Conservation (phyloP, 2,113 vertebrate genomes). For the Brachyistius frenatus region DNA sequence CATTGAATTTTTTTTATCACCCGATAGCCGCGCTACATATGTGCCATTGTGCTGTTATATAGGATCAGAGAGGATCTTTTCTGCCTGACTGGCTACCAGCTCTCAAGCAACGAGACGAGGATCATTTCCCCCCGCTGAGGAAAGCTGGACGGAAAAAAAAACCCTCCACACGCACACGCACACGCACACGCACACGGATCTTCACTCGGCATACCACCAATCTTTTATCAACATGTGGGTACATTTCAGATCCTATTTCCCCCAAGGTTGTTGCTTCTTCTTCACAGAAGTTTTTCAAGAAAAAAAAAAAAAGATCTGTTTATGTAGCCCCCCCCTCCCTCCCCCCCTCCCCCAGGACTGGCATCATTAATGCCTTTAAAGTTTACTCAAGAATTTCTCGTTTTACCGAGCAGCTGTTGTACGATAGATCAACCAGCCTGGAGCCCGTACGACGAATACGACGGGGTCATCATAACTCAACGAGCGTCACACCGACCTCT, state of each 20-base stretch:
- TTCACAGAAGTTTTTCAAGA: neutral
- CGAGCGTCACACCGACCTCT: constrained; percentile 64
- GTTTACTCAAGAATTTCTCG: constrained; percentile 33
- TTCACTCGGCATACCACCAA: constrained; percentile 37
- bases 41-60: constrained; percentile 65
- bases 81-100: constrained; percentile 72
- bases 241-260: constrained; percentile 36
- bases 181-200: constrained; percentile 42
- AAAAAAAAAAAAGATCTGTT: constrained; percentile 9
- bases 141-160: constrained; percentile 40
- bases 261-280: neutral
- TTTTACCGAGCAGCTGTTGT: constrained; percentile 43
- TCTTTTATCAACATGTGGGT: constrained; percentile 50
- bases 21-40: constrained; percentile 63
- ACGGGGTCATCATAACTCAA: constrained; percentile 72
- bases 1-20: constrained; percentile 75
- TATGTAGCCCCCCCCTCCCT: neutral
- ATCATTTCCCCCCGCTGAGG: constrained; percentile 72
- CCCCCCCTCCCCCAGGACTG: neutral
- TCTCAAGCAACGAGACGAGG: constrained; percentile 63
- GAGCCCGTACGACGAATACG: constrained; percentile 26
- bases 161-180: constrained; percentile 39
- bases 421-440: constrained; percentile 49
- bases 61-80: constrained; percentile 76
- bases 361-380: constrained; percentile 12